These are phyloP conservation scores for Macrochelys suwanniensis DNA, from an alignment of 2,797 vertebrate species.

Conservation along the genomic window DNA sequence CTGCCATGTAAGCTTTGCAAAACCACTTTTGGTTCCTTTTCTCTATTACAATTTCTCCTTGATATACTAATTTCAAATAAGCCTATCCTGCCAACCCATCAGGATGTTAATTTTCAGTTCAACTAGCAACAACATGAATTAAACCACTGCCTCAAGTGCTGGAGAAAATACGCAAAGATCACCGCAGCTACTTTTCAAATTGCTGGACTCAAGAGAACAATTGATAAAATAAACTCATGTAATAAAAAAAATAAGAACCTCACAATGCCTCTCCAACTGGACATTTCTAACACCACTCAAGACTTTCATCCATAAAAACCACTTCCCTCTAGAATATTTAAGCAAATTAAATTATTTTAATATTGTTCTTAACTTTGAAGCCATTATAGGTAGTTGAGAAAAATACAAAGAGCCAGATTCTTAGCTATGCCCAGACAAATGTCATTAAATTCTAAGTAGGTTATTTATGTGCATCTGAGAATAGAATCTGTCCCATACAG, in stretches of 20 bases:
- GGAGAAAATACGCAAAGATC: not conserved
- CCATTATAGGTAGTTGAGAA: not conserved
- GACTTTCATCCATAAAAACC: not conserved
- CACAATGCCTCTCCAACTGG: not conserved
- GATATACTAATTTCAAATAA: not conserved
- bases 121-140: not conserved
- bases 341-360: not conserved
- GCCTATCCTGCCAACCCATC: not conserved
- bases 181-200: not conserved
- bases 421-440: not conserved
- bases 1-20: not conserved
- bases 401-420: not conserved
- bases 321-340: constrained; percentile 11
- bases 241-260: not conserved
- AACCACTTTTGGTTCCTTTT: not conserved
- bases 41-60: not conserved
- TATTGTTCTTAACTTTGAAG: not conserved
- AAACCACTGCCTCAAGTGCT: not conserved
- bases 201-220: not conserved
- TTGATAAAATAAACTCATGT: constrained; percentile 1
- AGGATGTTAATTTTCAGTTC: constrained; percentile 15
- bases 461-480: not conserved
- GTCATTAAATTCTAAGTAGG: not conserved
- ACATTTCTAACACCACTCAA: not conserved
- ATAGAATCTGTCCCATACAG: accelerated